Percentiles rank a stretch among this genome's conserved stretches.
These are phyloP conservation scores for Colostygia pectinataria DNA, from an alignment of 2,888 invertebrate species.

Conservation along the genomic window DNA sequence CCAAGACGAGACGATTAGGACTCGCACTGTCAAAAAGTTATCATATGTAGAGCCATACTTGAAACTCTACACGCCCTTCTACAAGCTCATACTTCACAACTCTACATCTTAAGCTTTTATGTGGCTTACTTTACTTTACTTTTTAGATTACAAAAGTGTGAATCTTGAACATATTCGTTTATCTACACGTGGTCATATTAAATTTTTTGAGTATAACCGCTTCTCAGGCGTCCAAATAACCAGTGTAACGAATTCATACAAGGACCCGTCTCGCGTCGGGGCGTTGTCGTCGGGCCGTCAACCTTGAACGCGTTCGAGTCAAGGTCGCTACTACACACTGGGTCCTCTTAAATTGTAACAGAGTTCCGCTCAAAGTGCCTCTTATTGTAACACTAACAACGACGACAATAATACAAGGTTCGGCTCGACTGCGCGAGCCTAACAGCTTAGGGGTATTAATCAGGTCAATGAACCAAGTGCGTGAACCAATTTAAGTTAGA, in stretches of 20 bases:
- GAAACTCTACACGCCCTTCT: too few species aligned
- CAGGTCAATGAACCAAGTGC: conserved; percentile 68
- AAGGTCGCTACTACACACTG: conserved; percentile 61
- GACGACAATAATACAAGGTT: conserved; percentile 65
- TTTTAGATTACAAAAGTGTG: too few species aligned
- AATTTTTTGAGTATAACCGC: conserved; percentile 39
- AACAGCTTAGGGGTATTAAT: conserved; percentile 56
- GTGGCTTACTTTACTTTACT: too few species aligned
- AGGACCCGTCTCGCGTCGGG: conserved; percentile 41
- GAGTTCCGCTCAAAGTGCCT: conserved; percentile 53
- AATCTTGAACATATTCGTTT: neutral
- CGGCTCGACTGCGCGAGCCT: conserved; percentile 62
- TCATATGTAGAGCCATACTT: too few species aligned
- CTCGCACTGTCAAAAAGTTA: too few species aligned
- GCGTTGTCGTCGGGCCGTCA: conserved; percentile 46
- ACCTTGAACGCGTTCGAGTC: conserved; percentile 68
- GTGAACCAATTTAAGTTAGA: conserved; percentile 72
- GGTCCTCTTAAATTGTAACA: conserved; percentile 52
- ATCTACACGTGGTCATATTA: conserved; percentile 37
- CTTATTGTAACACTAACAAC: conserved; percentile 55
- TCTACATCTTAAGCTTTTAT: too few species aligned
- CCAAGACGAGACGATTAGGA: too few species aligned
- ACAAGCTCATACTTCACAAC: too few species aligned
- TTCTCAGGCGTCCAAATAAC: conserved; percentile 26
- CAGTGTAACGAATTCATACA: conserved; percentile 39